Conservation (phyloP, 2,797 vertebrate species). For the Gadopsis bispinosus region DNA sequence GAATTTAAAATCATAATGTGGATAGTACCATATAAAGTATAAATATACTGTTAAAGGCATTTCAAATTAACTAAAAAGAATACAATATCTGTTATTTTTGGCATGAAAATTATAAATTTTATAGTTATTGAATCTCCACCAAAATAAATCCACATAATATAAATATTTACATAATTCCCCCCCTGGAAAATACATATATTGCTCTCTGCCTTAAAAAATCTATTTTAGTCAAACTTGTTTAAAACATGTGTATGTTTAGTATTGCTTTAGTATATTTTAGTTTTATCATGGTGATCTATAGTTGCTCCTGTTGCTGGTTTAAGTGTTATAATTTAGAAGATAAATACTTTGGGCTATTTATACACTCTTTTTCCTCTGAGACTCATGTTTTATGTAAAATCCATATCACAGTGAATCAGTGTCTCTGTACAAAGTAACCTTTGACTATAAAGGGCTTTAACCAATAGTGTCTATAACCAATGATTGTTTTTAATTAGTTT, state of each 20-base stretch:
- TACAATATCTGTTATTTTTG: background rate
- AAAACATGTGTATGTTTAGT: background rate
- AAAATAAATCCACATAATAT: background rate
- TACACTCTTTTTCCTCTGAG: background rate
- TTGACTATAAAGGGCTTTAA: slow-evolving; percentile 4
- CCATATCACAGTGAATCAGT: background rate
- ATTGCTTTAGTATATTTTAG: background rate
- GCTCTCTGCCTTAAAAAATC: background rate
- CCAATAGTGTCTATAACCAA: background rate
- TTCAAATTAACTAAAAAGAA: background rate
- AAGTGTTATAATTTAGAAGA: background rate
- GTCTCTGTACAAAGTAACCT: background rate
- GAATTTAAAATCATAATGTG: background rate
- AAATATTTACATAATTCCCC: too few species aligned
- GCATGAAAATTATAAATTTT: background rate
- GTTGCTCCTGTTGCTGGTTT: background rate
- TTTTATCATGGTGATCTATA: background rate
- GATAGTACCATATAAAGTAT: background rate
- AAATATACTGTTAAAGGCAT: background rate
- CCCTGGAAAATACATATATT: background rate
- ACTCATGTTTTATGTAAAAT: slow-evolving; percentile 10
- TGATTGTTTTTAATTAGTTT: slow-evolving; percentile 7
- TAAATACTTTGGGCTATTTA: background rate
- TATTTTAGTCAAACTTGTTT: background rate
- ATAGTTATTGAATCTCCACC: background rate